Evolutionary conservation across 2,113 vertebrate genomes (phyloP).

Genomic region (Tragelaphus scriptus): DNA sequence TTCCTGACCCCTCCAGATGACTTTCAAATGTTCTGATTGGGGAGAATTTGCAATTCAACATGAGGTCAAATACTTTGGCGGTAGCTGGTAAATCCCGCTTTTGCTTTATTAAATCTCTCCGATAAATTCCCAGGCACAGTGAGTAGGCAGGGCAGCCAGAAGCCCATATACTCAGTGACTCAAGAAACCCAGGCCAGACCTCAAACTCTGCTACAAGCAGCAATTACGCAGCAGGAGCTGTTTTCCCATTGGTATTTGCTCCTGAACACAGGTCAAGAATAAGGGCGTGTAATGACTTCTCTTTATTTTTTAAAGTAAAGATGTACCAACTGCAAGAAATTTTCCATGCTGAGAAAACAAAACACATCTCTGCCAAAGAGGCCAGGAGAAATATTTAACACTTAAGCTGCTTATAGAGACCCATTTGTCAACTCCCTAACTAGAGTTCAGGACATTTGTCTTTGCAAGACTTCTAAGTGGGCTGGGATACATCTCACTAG

Average conservation of each 20-base stretch:
- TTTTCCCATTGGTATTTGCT: not conserved
- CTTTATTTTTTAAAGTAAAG: constrained; percentile 46
- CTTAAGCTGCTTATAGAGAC: not conserved
- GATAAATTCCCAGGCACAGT: not conserved
- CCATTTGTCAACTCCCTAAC: constrained; percentile 39
- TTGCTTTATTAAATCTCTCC: not conserved
- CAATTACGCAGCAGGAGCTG: not conserved
- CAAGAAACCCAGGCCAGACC: not conserved
- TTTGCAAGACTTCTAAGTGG: not conserved
- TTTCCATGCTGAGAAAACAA: constrained; percentile 28
- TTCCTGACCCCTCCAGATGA: not conserved
- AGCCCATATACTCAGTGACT: not conserved
- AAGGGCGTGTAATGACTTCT: not conserved
- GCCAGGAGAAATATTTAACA: constrained; percentile 48
- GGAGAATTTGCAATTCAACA: not conserved
- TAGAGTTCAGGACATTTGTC: constrained; percentile 1
- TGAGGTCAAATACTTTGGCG: not conserved
- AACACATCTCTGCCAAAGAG: constrained; percentile 27
- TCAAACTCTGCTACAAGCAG: constrained; percentile 1
- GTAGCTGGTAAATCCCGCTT: not conserved
- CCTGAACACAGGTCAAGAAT: constrained; percentile 21
- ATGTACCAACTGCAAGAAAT: constrained; percentile 31
- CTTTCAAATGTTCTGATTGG: not conserved
- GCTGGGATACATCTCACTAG: not conserved
- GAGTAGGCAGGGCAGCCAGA: rapidly evolving